Evolutionary conservation across 2,888 invertebrate genomes (phyloP), one percentile per base, ranked within the genome.

Genomic region (Mythimna albipuncta): DNA sequence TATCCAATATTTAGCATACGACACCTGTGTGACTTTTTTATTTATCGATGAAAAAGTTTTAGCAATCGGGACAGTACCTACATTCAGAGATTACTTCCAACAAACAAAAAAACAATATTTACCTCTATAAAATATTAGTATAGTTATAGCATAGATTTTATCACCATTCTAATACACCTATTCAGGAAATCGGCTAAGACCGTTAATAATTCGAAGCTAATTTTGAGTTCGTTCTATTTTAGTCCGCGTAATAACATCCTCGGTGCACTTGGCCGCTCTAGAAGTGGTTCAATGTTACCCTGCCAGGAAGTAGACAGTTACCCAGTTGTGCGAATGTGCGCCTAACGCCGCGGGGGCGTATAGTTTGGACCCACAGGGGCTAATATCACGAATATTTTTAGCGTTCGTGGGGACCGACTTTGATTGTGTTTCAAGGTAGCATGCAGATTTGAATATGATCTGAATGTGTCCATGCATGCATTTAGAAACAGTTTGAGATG

Each of bases 271-370:
- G 96, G 94, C 95, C 95, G 92, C 85, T 58, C 85, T 89, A 91
- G 93, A 94, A 93, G 91, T 95, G 92, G 95, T 94, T 94, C 96
- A 96, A 96, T 96, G 96, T 94, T 95, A 94, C 89, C 85, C 82
- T 82, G 89, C 83, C 94, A 94, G 96, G 96, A 96, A 94, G 92
- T 73, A 58, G 83, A 82, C 86, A 85, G 94, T 96, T 95, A 95
- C 89, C 92, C 91, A 92, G 92, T 95, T 95, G 92, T 93, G 94
- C 93, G 90, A 95, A 94, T 93, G 89, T 91, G 87, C 88, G 84
- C 64, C 75, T 70, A 81, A 79, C 72, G 73, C 63, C 64, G 72
- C 72, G 85, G 75, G 86, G 85, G 85, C 83, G 85, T 81, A 76
- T 85, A 76, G 67, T 84, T 86, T 80, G 81, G 75, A 69, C 75